These are phyloP conservation scores for Taeniopygia guttata DNA, from an alignment of 2,797 vertebrate genomes.

Conservation along the genomic window DNA sequence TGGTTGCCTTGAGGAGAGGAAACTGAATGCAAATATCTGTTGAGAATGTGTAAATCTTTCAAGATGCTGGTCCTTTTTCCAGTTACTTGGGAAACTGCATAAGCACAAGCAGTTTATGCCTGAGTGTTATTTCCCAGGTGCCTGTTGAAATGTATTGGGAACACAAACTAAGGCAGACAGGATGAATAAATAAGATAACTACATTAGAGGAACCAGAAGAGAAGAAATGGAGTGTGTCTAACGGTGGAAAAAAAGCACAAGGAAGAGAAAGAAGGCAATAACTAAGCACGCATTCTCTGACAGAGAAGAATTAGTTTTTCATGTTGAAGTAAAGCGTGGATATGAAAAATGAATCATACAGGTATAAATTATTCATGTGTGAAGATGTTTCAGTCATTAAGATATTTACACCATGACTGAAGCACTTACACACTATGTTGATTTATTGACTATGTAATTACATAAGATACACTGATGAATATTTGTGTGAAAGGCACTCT, in stretches of 20 bases:
- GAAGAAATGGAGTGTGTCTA: constrained; percentile 63
- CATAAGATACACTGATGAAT: constrained; percentile 72
- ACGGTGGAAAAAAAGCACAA: constrained; percentile 63
- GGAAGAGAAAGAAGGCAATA: constrained; percentile 59
- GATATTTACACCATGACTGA: constrained; percentile 73
- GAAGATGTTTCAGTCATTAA: constrained; percentile 76
- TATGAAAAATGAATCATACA: constrained; percentile 72
- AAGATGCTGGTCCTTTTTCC: not conserved
- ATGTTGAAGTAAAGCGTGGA: constrained; percentile 54
- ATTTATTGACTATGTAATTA: constrained; percentile 76
- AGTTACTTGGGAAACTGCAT: constrained; percentile 16
- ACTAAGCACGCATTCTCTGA: constrained; percentile 58
- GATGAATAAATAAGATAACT: constrained; percentile 25
- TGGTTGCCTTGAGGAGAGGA: not conserved
- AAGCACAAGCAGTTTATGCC: not conserved
- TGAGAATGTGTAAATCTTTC: constrained; percentile 22
- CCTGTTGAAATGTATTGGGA: not conserved
- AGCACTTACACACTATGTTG: constrained; percentile 66
- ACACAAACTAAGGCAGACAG: constrained; percentile 43
- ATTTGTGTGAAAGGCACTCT: constrained; percentile 57
- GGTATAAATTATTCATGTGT: constrained; percentile 79
- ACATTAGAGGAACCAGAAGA: constrained; percentile 55
- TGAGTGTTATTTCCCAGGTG: constrained; percentile 24
- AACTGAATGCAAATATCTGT: not conserved
- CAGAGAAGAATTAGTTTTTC: constrained; percentile 71